Evolutionary conservation across 2,888 invertebrate genomes (phyloP).

Genomic region (Lamellibrachia columna): DNA sequence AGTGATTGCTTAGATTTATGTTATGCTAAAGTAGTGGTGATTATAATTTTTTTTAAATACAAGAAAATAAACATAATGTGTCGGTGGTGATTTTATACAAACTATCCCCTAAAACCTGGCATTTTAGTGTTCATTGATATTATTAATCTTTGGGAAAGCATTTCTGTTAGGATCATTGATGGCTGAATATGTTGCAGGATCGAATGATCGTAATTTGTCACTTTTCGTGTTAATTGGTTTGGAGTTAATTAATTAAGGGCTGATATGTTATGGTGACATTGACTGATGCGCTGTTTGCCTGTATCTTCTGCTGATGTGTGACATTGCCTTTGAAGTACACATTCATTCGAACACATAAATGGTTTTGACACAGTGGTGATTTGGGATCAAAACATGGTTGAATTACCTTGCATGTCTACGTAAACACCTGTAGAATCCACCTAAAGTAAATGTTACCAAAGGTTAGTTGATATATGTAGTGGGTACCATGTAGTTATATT

Average conservation of each 20-base stretch:
- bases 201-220: background rate
- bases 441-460: background rate
- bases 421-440: background rate
- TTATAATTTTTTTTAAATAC: too few species aligned
- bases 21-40: background rate
- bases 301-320: background rate
- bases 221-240: background rate
- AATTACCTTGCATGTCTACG: too few species aligned
- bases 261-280: background rate
- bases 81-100: background rate
- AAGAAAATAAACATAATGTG: too few species aligned
- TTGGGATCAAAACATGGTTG: background rate
- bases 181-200: background rate
- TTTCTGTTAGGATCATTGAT: background rate
- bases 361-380: background rate
- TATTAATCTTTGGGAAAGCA: background rate
- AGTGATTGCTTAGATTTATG: background rate
- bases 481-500: background rate
- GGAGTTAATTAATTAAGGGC: background rate
- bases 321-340: background rate
- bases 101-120: background rate
- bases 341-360: background rate
- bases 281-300: background rate
- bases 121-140: background rate
- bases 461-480: background rate